These are phyloP conservation scores for Nasua narica DNA, from an alignment of 2,797 vertebrate genomes.

Conservation along the genomic window DNA sequence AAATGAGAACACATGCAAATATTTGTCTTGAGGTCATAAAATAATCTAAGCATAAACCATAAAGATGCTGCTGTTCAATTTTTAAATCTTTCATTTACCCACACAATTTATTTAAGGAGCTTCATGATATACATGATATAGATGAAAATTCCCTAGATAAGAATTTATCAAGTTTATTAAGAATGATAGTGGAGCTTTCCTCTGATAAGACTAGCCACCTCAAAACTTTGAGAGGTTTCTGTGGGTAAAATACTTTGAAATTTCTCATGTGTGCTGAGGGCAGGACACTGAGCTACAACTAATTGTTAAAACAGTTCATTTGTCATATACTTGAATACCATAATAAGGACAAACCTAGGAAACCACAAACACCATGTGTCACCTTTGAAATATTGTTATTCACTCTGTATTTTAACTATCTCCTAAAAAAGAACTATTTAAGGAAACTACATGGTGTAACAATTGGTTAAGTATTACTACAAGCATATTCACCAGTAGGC, in stretches of 20 bases:
- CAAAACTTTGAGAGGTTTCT: neutral
- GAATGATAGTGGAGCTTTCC: neutral
- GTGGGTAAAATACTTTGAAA: neutral
- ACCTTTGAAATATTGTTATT: neutral
- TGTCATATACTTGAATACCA: neutral
- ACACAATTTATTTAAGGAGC: neutral
- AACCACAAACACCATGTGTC: neutral
- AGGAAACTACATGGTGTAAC: neutral
- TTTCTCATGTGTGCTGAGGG: neutral
- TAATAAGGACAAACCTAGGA: neutral
- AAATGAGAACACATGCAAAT: neutral
- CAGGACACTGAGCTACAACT: neutral
- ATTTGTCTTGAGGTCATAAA: neutral
- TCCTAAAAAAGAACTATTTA: neutral
- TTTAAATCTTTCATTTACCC: neutral
- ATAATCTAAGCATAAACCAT: neutral
- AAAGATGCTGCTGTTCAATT: neutral
- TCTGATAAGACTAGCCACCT: neutral
- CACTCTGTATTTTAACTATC: neutral
- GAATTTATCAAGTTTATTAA: neutral
- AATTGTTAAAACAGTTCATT: neutral
- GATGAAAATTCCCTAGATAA: neutral
- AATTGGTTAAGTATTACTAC: neutral
- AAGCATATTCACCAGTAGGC: neutral
- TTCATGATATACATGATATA: neutral